Base-by-base conservation (phyloP, 1,140 invertebrate species). In the Drosophila persimilis region DNA sequence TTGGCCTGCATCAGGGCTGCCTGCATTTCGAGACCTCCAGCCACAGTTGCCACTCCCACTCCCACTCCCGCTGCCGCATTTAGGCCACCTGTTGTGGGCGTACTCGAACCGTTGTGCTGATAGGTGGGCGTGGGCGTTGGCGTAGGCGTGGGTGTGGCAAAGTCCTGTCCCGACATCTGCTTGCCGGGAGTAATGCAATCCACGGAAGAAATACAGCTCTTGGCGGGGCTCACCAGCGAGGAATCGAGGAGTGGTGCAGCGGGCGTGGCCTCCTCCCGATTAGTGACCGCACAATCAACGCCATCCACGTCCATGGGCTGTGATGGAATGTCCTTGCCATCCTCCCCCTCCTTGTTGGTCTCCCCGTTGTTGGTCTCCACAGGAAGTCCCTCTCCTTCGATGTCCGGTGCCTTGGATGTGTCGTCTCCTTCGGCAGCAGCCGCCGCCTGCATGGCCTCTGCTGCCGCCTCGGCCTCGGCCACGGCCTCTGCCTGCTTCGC, bases 1-100 rank as follows among this genome's bases (percentile, higher is more conserved):
- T 91, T 91, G 7, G 81, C 85, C 35, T 89, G 77, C 24, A 91
- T 17, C 41, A 91, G 45, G 6, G 74, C 73, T 6, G 17, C 54
- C 79, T 26, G 24, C 41, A 88, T 66, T 9, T 80, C 77, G 0
- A 54, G 65, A n/a, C 44, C 45, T 3, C 5, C 24, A 17, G 57
- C 24, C 4, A 39, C 26, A 2, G 31, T 29, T 6, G 9, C 2
- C 31, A 35, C 31, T 11, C 29, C 29, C 7, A 8, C 29, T 31
- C 7, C 29, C 2, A 6, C 29, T 8, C 29, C 29, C 7, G 3
- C 29, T 31, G 2, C 29, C 7, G 29, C 29, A 31, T 31, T 31
- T 2, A 31, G 45, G 2, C 69, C 20, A 35, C 41, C 44, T 17
- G 65, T 48, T 6, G 55, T 44, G 0, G 71, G 70, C 15, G 71